Percentiles rank a stretch among this genome's conserved stretches.
These are phyloP conservation scores for Rhinichthys osculus DNA, from an alignment of 2,797 vertebrate species.

Conservation along the genomic window DNA sequence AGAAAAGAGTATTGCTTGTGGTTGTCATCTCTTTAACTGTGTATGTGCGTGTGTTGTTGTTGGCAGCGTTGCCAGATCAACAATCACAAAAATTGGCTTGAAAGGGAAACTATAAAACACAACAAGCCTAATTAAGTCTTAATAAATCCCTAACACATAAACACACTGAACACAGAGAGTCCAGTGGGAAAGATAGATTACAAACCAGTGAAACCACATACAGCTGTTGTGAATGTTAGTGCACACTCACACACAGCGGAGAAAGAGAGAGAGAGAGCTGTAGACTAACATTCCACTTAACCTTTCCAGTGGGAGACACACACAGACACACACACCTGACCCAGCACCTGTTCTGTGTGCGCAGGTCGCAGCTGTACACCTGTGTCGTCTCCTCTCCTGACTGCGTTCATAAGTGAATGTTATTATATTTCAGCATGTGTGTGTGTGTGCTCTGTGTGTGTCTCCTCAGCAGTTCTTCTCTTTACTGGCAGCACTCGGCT, in stretches of 20 bases:
- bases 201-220: constrained; percentile 17
- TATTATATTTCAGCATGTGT: constrained; percentile 1
- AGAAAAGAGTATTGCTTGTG: background rate
- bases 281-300: constrained; percentile 32
- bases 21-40: background rate
- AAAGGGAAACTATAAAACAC: constrained; percentile 22
- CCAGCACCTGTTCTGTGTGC: constrained; percentile 14
- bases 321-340: constrained; percentile 23
- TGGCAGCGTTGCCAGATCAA: background rate
- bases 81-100: background rate
- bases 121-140: constrained; percentile 7
- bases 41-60: background rate
- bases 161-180: background rate
- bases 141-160: constrained; percentile 26
- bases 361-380: constrained; percentile 19
- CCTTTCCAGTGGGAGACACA: background rate
- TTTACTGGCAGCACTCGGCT: constrained; percentile 9
- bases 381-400: background rate
- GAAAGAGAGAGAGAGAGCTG: background rate
- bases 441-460: constrained; percentile 20
- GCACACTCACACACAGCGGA: background rate
- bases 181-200: constrained; percentile 18
- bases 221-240: background rate
- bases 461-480: constrained; percentile 21
- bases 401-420: constrained; percentile 7